phyloP scores from a whole-genome alignment of 2,888 invertebrate genomes.

The Matsumyia berberina region DNA sequence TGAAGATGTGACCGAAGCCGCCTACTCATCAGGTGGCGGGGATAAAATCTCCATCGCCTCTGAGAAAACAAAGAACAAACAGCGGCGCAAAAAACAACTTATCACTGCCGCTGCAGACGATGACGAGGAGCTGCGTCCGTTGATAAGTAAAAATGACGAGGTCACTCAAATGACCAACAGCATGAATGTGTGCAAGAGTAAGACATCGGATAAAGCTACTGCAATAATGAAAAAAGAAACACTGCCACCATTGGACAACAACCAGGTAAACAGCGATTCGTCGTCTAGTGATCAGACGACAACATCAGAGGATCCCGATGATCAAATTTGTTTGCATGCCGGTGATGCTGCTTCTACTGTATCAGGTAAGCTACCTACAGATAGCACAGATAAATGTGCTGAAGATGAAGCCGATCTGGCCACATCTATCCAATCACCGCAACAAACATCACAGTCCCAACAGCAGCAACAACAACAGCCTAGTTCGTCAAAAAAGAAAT shows the following conservation, averaged over 20 bases:
- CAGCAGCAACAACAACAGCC: slow-evolving; percentile 62
- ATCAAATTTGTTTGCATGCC: slow-evolving; percentile 42
- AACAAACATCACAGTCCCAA: slow-evolving; percentile 38
- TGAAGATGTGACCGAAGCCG: slow-evolving; percentile 78
- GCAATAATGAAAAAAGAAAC: slow-evolving; percentile 37
- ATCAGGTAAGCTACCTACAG: slow-evolving; percentile 30
- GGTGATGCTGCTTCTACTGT: slow-evolving; percentile 13
- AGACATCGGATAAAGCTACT: slow-evolving; percentile 19
- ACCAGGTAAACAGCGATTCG: slow-evolving; percentile 73
- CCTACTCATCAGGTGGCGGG: slow-evolving; percentile 80
- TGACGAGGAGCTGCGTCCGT: slow-evolving; percentile 83
- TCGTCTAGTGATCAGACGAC: slow-evolving; percentile 72
- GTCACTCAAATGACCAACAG: slow-evolving; percentile 51
- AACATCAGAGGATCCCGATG: slow-evolving; percentile 70
- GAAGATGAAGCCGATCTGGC: slow-evolving; percentile 46
- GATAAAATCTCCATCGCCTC: slow-evolving; percentile 80
- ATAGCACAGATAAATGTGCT: slow-evolving; percentile 52
- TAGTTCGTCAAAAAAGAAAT: slow-evolving; percentile 83
- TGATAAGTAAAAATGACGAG: slow-evolving; percentile 79
- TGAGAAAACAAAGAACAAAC: slow-evolving; percentile 81
- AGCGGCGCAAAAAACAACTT: slow-evolving; percentile 79
- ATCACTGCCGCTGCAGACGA: slow-evolving; percentile 77
- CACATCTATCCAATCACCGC: slow-evolving; percentile 38
- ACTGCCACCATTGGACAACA: slow-evolving; percentile 71
- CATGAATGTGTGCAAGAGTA: slow-evolving; percentile 7